Percentiles rank a stretch among this genome's conserved stretches.
phyloP scores from a whole-genome alignment of 37 sponge, comb jelly and placozoan species.

The Aplysina aerophoba region DNA sequence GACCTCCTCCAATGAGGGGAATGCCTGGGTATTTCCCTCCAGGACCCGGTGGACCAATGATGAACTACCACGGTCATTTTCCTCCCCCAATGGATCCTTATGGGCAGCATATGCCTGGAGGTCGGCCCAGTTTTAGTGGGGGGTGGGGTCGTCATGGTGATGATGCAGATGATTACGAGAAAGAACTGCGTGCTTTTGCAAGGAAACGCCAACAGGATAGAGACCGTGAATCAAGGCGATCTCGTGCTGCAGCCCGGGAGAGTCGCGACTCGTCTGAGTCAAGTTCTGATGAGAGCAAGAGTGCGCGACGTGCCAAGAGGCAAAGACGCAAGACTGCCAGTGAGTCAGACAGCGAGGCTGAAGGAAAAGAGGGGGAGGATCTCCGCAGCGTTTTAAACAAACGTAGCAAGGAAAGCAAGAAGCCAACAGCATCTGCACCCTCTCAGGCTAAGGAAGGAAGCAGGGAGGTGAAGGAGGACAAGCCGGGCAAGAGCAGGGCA shows the following conservation, averaged over 20 bases:
- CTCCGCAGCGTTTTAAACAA: conserved; percentile 7
- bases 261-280: not conserved
- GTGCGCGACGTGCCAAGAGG: conserved; percentile 16
- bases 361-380: not conserved
- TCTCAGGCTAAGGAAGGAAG: too few species aligned
- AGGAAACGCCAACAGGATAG: conserved; percentile 60
- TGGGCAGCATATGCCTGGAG: not conserved
- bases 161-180: conserved; percentile 67
- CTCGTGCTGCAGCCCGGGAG: not conserved
- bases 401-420: not conserved
- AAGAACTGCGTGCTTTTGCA: conserved; percentile 61
- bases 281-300: conserved; percentile 10
- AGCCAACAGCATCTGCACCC: not conserved
- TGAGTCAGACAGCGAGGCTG: conserved; percentile 13
- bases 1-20: conserved; percentile 27
- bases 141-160: not conserved
- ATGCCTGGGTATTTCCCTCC: conserved; percentile 39
- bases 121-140: not conserved
- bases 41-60: conserved; percentile 12
- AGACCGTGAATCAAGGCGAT: conserved; percentile 27
- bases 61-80: not conserved
- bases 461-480: too few species aligned
- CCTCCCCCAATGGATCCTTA: conserved; percentile 24
- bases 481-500: not conserved
- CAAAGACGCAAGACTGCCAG: conserved; percentile 4